These are phyloP conservation scores for Bos javanicus DNA, from an alignment of 2,113 vertebrate genomes.

Conservation along the genomic window DNA sequence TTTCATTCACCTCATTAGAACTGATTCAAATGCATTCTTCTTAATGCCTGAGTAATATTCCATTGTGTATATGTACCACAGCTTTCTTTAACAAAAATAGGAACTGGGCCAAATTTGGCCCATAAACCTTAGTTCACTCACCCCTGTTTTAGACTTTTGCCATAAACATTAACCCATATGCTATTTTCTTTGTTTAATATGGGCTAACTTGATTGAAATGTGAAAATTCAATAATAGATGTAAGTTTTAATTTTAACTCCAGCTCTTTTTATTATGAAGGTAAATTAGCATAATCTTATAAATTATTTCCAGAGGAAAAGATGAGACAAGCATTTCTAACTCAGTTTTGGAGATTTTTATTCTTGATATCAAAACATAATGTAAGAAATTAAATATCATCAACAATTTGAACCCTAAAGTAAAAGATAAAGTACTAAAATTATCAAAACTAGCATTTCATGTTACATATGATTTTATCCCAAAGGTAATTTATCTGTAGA, in stretches of 20 bases:
- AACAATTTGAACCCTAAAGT: neutral
- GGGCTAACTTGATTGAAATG: neutral
- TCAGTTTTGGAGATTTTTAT: neutral
- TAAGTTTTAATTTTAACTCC: neutral
- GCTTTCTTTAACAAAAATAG: neutral
- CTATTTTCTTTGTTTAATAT: neutral
- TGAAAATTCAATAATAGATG: neutral
- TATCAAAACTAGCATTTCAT: neutral
- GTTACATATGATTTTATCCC: neutral
- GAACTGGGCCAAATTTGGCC: neutral
- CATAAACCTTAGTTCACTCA: neutral
- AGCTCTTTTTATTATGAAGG: neutral
- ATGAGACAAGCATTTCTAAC: neutral
- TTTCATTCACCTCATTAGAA: too few species aligned
- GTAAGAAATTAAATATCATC: neutral
- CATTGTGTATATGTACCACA: too few species aligned
- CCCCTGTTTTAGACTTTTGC: neutral
- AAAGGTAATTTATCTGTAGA: neutral
- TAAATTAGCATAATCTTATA: neutral
- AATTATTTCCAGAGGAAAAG: neutral
- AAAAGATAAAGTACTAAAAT: neutral
- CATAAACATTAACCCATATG: neutral
- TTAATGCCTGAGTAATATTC: too few species aligned
- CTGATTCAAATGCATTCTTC: too few species aligned
- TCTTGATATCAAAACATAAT: neutral